Percentiles rank a stretch among this genome's conserved stretches.
These are phyloP conservation scores for Okamejei kenojei DNA, from an alignment of 2,797 vertebrate genomes.

Conservation along the genomic window DNA sequence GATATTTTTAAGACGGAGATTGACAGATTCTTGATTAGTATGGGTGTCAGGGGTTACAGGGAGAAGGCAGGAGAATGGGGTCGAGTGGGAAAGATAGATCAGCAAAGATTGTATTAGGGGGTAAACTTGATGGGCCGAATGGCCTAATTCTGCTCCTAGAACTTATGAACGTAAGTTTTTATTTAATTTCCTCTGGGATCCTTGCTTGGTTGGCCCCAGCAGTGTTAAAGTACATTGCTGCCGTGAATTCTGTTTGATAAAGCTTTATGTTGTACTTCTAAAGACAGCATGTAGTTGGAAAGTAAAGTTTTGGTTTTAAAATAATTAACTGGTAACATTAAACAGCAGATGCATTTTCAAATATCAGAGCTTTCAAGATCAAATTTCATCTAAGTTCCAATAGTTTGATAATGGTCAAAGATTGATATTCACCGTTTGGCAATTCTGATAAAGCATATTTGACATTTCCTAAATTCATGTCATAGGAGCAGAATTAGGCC, in stretches of 20 bases:
- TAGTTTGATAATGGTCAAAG: constrained; percentile 1
- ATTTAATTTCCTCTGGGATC: background rate
- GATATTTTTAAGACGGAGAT: no score
- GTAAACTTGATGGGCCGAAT: no score
- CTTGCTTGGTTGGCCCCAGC: background rate
- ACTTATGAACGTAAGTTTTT: background rate
- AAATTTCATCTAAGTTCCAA: background rate
- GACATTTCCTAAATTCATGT: background rate
- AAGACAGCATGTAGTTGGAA: background rate
- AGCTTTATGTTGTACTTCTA: background rate
- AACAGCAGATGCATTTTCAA: background rate
- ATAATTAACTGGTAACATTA: background rate
- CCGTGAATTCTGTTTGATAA: background rate
- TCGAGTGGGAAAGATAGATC: no score
- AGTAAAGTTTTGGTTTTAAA: no score
- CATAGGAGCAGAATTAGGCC: no score
- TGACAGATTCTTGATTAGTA: no score
- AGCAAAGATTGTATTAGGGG: no score
- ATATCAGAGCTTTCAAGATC: background rate
- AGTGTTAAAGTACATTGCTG: background rate
- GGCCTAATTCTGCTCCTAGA: no score
- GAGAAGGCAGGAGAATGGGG: no score
- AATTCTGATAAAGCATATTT: background rate
- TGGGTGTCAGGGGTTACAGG: no score
- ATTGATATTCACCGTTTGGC: background rate